Percentiles rank a stretch among this genome's conserved stretches.
phyloP scores from a whole-genome alignment of 2,113 vertebrate genomes.

The Chaetodon auriga region DNA sequence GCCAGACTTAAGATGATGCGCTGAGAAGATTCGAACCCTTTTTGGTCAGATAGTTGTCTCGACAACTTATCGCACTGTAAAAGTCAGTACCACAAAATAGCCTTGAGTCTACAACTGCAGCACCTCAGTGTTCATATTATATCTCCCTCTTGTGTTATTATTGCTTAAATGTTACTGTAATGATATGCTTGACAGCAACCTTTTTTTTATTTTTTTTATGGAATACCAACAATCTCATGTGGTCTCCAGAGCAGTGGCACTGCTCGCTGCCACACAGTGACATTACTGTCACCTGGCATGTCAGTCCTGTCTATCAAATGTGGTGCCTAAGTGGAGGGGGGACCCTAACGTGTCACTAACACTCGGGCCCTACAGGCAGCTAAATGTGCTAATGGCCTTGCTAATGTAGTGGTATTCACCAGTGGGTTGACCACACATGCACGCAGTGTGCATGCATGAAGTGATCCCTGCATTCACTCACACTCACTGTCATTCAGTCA shows the following conservation, averaged over 20 bases:
- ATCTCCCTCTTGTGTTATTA: not conserved
- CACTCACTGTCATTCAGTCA: constrained; percentile 70
- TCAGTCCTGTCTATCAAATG: constrained; percentile 77
- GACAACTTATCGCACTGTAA: constrained; percentile 5
- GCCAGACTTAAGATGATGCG: not conserved
- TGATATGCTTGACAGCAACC: constrained; percentile 1
- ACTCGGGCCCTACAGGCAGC: constrained; percentile 79
- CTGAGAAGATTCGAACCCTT: not conserved
- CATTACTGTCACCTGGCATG: constrained; percentile 83
- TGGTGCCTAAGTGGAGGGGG: constrained; percentile 77
- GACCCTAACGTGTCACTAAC: constrained; percentile 82
- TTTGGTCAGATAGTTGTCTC: not conserved
- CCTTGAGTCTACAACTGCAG: not conserved
- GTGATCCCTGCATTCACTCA: constrained; percentile 40
- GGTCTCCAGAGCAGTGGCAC: constrained; percentile 28
- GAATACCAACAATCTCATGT: constrained; percentile 37
- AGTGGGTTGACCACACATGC: constrained; percentile 73
- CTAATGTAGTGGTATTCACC: constrained; percentile 83
- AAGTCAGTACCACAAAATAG: constrained; percentile 4
- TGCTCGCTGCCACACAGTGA: constrained; percentile 55
- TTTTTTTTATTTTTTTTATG: not conserved
- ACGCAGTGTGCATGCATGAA: constrained; percentile 50
- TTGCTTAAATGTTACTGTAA: constrained; percentile 16
- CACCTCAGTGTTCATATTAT: constrained; percentile 1
- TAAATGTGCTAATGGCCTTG: constrained; percentile 82